Base-by-base conservation (phyloP, 1,140 invertebrate genomes). In the Maniola jurtina region DNA sequence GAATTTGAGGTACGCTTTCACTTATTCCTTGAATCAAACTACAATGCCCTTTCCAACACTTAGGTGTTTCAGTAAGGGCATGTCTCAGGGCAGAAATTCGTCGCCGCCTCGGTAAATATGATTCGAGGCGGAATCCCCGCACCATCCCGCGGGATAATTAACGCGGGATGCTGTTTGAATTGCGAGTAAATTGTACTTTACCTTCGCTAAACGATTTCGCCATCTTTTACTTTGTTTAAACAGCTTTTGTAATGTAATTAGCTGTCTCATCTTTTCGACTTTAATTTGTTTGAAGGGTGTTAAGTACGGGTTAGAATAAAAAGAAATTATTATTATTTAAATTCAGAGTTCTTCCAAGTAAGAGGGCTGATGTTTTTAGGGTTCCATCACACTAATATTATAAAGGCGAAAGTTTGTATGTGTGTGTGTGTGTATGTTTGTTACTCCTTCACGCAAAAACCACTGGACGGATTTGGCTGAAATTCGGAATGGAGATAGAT, bases 61-160 rank as follows among this genome's bases (percentile, higher is more conserved):
- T 66, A 66, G 66, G 45, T 64, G 56, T 63, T 64, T 61, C 34
- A 65, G 52, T 52, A 48, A 68, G 54, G 65, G 58, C 40, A 47
- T 63, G 52, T 63, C 48, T 35, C 60, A 33, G 47, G 45, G 70
- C 57, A 68, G 35, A 66, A 72, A 68, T 57, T 63, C 35, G 58
- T 13, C 25, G 35, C 36, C 55, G 42, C 33, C 15, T 55, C 54
- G 7, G 13, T 55, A 55, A 54, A 25, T 34, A 59, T 47, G 52
- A 64, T 68, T 63, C 57, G 58, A 58, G 59, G 58, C 68, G 59
- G 60, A 25, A 25, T 25, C 4, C 25, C 25, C 25, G 48, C 61
- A 65, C 65, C 64, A 61, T 25, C 58, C 68, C 54, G 55, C 34
- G 62, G 55, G 59, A 60, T 73, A 68, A 73, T 73, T 73, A 73